Base-by-base conservation (phyloP, 2,113 vertebrate species). In the Pardalotus punctatus region DNA sequence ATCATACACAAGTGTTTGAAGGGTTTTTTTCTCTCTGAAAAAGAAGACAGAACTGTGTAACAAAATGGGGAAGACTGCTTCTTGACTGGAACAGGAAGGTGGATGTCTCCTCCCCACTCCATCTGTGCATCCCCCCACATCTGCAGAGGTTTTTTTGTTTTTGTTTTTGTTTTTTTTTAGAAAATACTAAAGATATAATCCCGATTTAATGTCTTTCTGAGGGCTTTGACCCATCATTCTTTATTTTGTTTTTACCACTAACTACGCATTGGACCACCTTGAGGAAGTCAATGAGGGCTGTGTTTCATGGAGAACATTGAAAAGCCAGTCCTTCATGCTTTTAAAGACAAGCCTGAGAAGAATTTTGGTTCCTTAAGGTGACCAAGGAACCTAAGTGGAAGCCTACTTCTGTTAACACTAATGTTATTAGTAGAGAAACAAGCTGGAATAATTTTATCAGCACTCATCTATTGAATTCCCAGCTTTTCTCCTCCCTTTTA, bases 81-180 rank as follows among this genome's bases (percentile, higher is more conserved):
- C 62, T 65, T 51, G 45, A 28, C 12, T 38, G 25, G 10, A 70
- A 28, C 12, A 35, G 25, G 10, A 70, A 87, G 17, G 25, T 14
- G 50, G n/a, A n/a, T 53, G 16, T 60, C 28, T 73, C 24, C 16
- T 81, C 13, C 33, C 67, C 36, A 58, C 21, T 69, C 24, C 40
- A 40, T 42, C 23, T 18, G 14, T 2, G 0, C 1, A 1, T 27
- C 24, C n/a, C 20, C 2, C 10, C 38, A 35, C 14, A 31, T 27
- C 21, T 50, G 13, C 25, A 9, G 11, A 36, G 35, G 53, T 29
- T 42, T 12, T 42, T 42, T 42, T 42, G 42, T 42, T 42, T 42
- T 31, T 17, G 28, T 14, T 3, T 4, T 27, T 36, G 58, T 16
- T 64, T 35, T 31, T 50, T 24, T 10, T 5, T 12, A 38, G 21